Evolutionary conservation across 2,888 invertebrate species (phyloP).

Genomic region (Ophioninae sp.): DNA sequence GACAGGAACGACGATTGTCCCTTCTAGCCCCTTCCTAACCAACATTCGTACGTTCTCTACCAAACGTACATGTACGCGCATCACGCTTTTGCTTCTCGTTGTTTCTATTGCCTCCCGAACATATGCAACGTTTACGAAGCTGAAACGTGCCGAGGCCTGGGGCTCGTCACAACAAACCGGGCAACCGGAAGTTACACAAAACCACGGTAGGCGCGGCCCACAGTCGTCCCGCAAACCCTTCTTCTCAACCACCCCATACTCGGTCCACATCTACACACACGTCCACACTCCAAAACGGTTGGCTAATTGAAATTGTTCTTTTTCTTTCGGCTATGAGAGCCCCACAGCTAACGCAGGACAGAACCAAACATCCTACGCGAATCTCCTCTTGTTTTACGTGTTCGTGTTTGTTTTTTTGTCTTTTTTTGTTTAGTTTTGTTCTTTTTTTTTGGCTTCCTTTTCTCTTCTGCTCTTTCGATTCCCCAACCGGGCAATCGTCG

Average conservation of each 20-base stretch:
- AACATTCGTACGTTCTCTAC: conserved; percentile 21
- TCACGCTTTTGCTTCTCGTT: conserved; percentile 51
- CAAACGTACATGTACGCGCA: conserved; percentile 20
- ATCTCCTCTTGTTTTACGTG: conserved; percentile 31
- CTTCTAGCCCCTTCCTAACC: background rate
- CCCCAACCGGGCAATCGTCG: conserved; percentile 9
- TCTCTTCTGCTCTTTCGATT: conserved; percentile 24
- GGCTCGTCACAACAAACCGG: conserved; percentile 65
- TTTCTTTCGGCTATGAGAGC: conserved; percentile 58
- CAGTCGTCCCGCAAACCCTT: conserved; percentile 16
- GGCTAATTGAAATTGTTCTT: conserved; percentile 66
- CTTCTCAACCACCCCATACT: conserved; percentile 13
- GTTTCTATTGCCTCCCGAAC: conserved; percentile 52
- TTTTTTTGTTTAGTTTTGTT: conserved; percentile 24
- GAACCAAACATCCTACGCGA: conserved; percentile 6
- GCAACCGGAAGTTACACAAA: conserved; percentile 67
- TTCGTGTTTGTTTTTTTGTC: conserved; percentile 30
- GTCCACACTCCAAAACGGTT: conserved; percentile 16
- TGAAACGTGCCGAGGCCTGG: conserved; percentile 47
- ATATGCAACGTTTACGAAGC: conserved; percentile 27
- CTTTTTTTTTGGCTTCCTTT: conserved; percentile 10
- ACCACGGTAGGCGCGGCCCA: conserved; percentile 39
- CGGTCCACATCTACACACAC: conserved; percentile 54
- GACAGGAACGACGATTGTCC: background rate
- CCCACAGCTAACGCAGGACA: conserved; percentile 21